A percentile compares a stretch with the other conserved stretches of the same genome.
These are phyloP conservation scores for Dermochelys coriacea DNA, from an alignment of 2,797 vertebrate species.

Conservation along the genomic window DNA sequence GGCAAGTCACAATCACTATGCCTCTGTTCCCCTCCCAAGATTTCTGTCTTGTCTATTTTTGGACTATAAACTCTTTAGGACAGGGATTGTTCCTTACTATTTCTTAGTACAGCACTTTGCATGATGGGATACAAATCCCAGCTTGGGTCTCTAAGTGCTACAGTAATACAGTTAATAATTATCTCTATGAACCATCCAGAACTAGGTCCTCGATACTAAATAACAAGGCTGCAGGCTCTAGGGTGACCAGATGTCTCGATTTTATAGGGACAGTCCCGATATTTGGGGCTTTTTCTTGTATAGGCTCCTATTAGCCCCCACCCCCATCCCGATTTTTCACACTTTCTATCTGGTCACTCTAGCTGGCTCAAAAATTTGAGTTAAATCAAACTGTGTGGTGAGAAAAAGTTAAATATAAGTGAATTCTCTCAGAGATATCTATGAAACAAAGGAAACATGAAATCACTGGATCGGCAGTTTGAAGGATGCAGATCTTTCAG, in stretches of 20 bases:
- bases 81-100: background rate
- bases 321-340: too few relatives aligned
- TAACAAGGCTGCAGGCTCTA: background rate
- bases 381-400: background rate
- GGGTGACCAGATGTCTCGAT: too few relatives aligned
- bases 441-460: background rate
- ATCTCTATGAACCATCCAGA: background rate
- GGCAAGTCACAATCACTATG: background rate
- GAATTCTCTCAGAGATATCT: background rate
- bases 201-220: background rate
- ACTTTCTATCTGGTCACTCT: too few relatives aligned
- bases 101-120: background rate
- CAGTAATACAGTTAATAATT: background rate
- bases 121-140: background rate
- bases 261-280: too few relatives aligned
- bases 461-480: background rate
- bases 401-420: background rate
- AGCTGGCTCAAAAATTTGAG: background rate
- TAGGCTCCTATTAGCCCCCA: too few relatives aligned
- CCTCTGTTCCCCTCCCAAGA: background rate
- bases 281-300: too few relatives aligned
- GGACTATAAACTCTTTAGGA: background rate
- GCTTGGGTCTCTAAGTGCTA: background rate
- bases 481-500: background rate
- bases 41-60: background rate